These are phyloP conservation scores for Creontiades dilutus DNA, from an alignment of 2,888 invertebrate species.

Conservation along the genomic window DNA sequence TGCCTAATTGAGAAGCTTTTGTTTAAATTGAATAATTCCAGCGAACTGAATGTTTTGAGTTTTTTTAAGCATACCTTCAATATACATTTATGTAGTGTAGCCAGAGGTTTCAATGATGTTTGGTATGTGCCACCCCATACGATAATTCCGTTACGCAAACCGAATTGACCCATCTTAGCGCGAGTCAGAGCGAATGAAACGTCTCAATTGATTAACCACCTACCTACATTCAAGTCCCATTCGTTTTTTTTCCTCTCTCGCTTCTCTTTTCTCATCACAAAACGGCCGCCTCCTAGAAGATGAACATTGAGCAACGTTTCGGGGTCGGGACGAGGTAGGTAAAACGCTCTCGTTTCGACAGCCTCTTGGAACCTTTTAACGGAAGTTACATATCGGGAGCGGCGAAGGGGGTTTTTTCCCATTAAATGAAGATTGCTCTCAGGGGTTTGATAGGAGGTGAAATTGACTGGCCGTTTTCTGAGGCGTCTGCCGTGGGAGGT, in stretches of 20 bases:
- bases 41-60: no score
- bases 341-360: background rate
- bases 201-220: conserved; percentile 26
- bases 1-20: no score
- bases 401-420: background rate
- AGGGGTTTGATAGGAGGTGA: background rate
- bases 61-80: no score
- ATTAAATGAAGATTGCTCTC: conserved; percentile 22
- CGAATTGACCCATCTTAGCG: background rate
- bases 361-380: background rate
- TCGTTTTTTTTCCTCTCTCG: background rate
- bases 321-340: background rate
- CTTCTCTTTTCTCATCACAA: conserved; percentile 12
- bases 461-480: background rate
- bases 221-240: background rate
- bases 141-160: background rate
- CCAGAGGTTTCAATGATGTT: no score
- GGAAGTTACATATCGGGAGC: conserved; percentile 25
- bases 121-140: no score
- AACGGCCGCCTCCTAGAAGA: background rate
- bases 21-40: no score
- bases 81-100: no score
- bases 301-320: background rate
- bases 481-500: no score
- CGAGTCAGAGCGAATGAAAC: conserved; percentile 2